Evolutionary conservation across 2,113 vertebrate species (phyloP), one percentile per base, ranked within the genome.

Genomic region (Anseranas semipalmata): DNA sequence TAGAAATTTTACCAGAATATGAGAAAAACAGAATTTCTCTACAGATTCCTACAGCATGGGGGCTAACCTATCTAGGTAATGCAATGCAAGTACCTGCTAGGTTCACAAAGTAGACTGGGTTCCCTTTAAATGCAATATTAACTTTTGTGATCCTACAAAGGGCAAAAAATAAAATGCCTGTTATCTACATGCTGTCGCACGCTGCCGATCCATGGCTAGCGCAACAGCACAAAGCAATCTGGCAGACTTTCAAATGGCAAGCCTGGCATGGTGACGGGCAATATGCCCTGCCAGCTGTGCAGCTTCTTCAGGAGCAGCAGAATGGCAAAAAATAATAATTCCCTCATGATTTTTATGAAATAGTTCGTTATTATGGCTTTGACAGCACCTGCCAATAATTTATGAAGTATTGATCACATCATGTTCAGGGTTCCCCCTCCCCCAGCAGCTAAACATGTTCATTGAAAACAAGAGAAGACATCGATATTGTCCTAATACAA

Each of bases 281-380:
- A 92, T 87, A 91, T 93, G 92, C 55, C 95, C 91, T 8, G 67
- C 91, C 96, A 95, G 95, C 92, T 95, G 84, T 79, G 94, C 86
- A 82, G 50, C 62, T 95, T 75, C 95, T 92, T 62, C 80, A 70
- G 68, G 70, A 94, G 66, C 84, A 73, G 56, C 59, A 82, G 55
- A 72, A 79, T 6, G 0, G 39, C 41, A 81, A 82, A 82, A 63
- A 90, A 75, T n/a, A n/a, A 35, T 4, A 63, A 84, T 48, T 70
- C 56, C 83, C 68, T 65, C 33, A 37, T 71, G 70, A 62, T 76
- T 92, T 90, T 79, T 62, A 46, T 79, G 58, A 53, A 53, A 27
- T 5, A 81, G n/a, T n/a, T 94, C 65, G 24, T 39, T 77, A 89
- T 25, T 58, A 39, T 10, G 27, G 28, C 45, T 84, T 91, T 63